A percentile compares a stretch with the other conserved stretches of the same genome.
phyloP scores from a whole-genome alignment of 2,797 vertebrate species.

The Anguilla anguilla region DNA sequence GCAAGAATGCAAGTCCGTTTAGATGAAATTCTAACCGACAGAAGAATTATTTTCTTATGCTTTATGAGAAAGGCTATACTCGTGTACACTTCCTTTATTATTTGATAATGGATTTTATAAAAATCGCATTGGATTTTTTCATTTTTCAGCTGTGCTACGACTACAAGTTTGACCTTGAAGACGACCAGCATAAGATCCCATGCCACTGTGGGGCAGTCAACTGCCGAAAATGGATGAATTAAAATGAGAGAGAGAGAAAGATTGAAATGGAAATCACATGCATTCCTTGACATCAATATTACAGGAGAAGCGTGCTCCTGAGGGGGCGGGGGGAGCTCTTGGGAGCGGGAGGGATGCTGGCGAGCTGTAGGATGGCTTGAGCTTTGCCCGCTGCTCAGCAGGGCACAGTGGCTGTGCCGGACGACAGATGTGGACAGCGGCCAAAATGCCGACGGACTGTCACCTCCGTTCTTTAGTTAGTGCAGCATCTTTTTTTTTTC shows the following conservation, averaged over 20 bases:
- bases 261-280: constrained; percentile 55
- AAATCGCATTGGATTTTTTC: constrained; percentile 6
- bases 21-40: not conserved
- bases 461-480: not conserved
- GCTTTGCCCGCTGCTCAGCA: not conserved
- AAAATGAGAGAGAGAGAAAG: constrained; percentile 42
- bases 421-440: not conserved
- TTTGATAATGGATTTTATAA: not conserved
- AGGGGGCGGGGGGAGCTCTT: constrained; percentile 57
- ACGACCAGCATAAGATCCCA: constrained; percentile 92
- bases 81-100: not conserved
- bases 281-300: constrained; percentile 73
- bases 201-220: constrained; percentile 95
- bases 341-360: constrained; percentile 14
- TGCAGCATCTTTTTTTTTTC: not conserved
- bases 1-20: not conserved
- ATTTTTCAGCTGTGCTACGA: constrained; percentile 91
- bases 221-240: constrained; percentile 99
- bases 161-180: constrained; percentile 91
- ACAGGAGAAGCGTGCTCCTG: constrained; percentile 70
- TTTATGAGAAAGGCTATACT: not conserved
- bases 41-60: not conserved
- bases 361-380: not conserved
- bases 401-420: not conserved
- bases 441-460: not conserved